phyloP scores from a whole-genome alignment of 1,140 invertebrate genomes.

The Charaxes varanes region DNA sequence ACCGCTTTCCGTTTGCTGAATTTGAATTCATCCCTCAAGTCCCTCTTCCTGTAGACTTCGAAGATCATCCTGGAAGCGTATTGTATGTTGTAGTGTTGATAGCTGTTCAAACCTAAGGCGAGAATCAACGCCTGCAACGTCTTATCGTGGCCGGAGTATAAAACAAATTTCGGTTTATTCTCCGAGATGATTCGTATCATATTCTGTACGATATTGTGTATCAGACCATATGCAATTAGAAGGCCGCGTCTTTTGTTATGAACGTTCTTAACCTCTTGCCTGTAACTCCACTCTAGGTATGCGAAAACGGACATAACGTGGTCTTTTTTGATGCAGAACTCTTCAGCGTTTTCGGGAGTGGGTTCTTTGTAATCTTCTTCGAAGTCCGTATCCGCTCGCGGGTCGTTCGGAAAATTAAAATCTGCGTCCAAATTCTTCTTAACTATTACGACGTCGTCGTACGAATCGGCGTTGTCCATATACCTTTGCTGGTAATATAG shows the following conservation, averaged over 20 bases:
- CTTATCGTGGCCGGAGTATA: slow-evolving; percentile 94
- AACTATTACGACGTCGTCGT: slow-evolving; percentile 68
- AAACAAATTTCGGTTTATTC: slow-evolving; percentile 84
- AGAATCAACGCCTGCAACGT: slow-evolving; percentile 88
- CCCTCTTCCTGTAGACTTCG: slow-evolving; percentile 82
- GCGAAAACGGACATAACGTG: slow-evolving; percentile 84
- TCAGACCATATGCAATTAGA: slow-evolving; percentile 84
- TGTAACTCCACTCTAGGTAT: slow-evolving; percentile 84
- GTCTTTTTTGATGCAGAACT: slow-evolving; percentile 78
- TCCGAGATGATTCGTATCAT: slow-evolving; percentile 86
- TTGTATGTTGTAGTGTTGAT: slow-evolving; percentile 75
- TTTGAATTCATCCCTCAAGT: slow-evolving; percentile 69
- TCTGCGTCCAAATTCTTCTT: slow-evolving; percentile 72
- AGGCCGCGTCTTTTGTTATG: slow-evolving; percentile 80
- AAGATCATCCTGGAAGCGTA: slow-evolving; percentile 91
- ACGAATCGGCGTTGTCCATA: slow-evolving; percentile 62
- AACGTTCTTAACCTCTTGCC: slow-evolving; percentile 78
- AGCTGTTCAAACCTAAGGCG: slow-evolving; percentile 81
- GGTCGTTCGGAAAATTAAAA: slow-evolving; percentile 71
- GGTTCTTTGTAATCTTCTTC: slow-evolving; percentile 69
- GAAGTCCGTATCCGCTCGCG: slow-evolving; percentile 49
- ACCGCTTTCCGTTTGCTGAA: slow-evolving; percentile 71
- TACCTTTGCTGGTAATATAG: slow-evolving; percentile 70
- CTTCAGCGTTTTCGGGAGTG: slow-evolving; percentile 54
- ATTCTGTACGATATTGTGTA: slow-evolving; percentile 85